Percentiles rank a stretch among this genome's conserved stretches.
Evolutionary conservation across 2,888 invertebrate genomes (phyloP).

Genomic region (Bimastos eiseni): DNA sequence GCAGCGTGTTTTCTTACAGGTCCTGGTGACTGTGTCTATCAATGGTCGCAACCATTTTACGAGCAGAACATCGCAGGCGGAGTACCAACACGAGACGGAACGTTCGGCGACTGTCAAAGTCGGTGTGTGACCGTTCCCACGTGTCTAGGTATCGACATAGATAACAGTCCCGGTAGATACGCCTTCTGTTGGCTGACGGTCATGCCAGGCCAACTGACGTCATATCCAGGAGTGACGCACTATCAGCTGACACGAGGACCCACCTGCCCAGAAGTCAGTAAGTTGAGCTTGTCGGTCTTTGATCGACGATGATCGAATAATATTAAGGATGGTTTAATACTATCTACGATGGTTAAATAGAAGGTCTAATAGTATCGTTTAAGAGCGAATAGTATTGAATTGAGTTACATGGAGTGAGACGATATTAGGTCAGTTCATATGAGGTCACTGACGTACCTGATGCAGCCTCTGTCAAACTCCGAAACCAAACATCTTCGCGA

Average conservation of each 20-base stretch:
- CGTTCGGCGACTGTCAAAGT: constrained; percentile 28
- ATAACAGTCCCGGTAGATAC: constrained; percentile 25
- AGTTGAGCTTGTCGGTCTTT: not conserved
- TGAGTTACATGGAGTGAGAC: too few relatives aligned
- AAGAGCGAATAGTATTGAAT: too few relatives aligned
- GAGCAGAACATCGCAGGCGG: constrained; percentile 26
- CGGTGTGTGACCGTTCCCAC: constrained; percentile 25
- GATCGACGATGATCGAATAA: too few relatives aligned
- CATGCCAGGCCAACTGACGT: constrained; percentile 23
- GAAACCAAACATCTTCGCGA: too few relatives aligned
- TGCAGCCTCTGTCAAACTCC: too few relatives aligned
- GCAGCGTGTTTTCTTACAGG: too few relatives aligned
- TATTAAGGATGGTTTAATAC: too few relatives aligned
- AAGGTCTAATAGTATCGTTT: too few relatives aligned
- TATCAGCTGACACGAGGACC: constrained; percentile 32
- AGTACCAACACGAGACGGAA: constrained; percentile 32
- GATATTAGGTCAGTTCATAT: too few relatives aligned
- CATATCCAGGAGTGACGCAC: constrained; percentile 27
- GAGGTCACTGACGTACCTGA: too few relatives aligned
- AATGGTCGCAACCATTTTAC: constrained; percentile 23
- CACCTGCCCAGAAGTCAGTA: constrained; percentile 34
- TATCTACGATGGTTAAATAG: too few relatives aligned
- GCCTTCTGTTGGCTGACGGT: constrained; percentile 32
- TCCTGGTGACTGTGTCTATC: constrained; percentile 29
- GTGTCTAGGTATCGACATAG: constrained; percentile 36